Conservation (phyloP, 2,113 vertebrate genomes). For the Terrapene triunguis region DNA sequence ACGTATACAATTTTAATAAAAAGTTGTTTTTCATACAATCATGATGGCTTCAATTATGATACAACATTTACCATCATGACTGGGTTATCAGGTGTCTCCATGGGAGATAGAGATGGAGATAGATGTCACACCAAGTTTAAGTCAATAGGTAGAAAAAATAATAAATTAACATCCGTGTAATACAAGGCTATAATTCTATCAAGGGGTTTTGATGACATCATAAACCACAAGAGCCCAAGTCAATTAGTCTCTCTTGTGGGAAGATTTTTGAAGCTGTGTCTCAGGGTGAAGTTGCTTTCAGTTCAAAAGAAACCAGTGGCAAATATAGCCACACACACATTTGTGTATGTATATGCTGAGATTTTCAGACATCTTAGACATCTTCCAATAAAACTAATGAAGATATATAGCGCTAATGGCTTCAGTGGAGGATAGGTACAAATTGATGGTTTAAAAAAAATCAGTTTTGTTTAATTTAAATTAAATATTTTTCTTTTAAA, state of each 20-base stretch:
- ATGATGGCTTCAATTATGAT: neutral
- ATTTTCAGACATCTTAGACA: neutral
- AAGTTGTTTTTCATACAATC: neutral
- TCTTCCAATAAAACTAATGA: constrained; percentile 2
- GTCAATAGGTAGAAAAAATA: neutral
- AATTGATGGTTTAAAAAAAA: too few species aligned
- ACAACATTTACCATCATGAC: neutral
- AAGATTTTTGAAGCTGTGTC: constrained; percentile 3
- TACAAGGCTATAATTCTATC: neutral
- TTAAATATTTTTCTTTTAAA: too few species aligned
- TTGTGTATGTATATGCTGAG: neutral
- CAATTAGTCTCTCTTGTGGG: constrained; percentile 16
- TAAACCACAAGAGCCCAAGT: constrained; percentile 31
- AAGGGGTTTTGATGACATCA: constrained; percentile 18
- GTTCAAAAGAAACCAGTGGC: neutral
- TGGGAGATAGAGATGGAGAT: neutral
- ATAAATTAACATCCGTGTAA: neutral
- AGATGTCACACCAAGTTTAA: neutral
- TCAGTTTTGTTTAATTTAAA: too few species aligned
- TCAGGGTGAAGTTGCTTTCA: neutral
- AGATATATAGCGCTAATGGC: neutral
- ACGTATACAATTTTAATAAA: neutral
- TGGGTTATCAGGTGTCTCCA: constrained; percentile 1
- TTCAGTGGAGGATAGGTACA: too few species aligned
- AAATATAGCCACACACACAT: neutral